Conservation (phyloP, 2,797 vertebrate species). For the Phaenicophaeus curvirostris region DNA sequence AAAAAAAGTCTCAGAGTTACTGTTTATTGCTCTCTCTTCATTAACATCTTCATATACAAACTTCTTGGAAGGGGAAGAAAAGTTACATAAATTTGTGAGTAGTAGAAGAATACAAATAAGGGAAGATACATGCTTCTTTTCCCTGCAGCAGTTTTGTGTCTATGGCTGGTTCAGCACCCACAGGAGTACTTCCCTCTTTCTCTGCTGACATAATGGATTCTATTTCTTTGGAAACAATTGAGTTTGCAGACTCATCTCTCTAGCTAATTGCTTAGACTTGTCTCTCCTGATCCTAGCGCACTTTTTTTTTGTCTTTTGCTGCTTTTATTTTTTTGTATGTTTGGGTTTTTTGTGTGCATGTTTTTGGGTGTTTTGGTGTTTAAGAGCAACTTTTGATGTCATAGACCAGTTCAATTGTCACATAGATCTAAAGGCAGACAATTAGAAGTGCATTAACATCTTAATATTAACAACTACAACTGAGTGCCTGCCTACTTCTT, state of each 20-base stretch:
- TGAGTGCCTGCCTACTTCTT: background rate
- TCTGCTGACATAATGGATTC: background rate
- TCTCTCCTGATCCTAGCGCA: background rate
- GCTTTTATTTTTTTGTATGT: background rate
- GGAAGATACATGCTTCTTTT: background rate
- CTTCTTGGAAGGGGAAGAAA: background rate
- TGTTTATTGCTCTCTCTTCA: background rate
- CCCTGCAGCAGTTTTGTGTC: no score
- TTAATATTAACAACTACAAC: accelerated
- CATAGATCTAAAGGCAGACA: background rate
- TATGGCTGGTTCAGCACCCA: no score
- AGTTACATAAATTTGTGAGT: background rate
- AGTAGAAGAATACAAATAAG: background rate
- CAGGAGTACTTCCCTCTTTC: no score
- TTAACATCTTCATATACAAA: background rate
- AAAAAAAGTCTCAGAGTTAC: background rate
- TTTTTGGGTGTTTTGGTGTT: background rate
- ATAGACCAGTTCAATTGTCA: background rate
- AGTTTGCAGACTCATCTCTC: background rate
- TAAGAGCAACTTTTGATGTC: background rate
- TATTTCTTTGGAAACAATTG: background rate
- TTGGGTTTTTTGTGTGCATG: no score
- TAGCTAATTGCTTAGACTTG: background rate
- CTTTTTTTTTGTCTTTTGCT: background rate
- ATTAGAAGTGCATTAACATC: background rate